phyloP scores from a whole-genome alignment of 1,140 invertebrate genomes.

The Streblospio benedicti region DNA sequence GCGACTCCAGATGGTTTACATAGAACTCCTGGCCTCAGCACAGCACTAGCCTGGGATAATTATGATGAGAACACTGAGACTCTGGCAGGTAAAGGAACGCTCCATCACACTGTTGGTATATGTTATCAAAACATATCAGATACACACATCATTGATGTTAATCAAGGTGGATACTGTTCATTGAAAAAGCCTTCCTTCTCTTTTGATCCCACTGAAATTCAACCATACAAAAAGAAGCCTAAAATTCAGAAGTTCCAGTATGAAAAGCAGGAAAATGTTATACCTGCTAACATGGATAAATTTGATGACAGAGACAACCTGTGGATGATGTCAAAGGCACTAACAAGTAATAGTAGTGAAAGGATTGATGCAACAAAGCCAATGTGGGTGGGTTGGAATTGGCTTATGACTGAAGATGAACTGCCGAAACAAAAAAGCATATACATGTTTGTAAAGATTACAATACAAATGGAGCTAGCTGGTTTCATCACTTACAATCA shows the following conservation, averaged over 20 bases:
- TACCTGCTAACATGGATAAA: no score
- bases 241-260: no score
- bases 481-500: no score
- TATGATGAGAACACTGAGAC: slow-evolving; percentile 9
- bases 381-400: neutral
- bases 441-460: no score
- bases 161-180: no score
- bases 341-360: neutral
- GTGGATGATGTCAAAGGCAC: neutral
- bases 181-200: no score
- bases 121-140: neutral
- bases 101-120: slow-evolving; percentile 7
- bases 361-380: neutral
- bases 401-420: neutral
- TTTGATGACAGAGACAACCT: neutral
- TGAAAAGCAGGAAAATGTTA: no score
- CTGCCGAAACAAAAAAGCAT: neutral
- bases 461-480: no score
- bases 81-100: neutral
- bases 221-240: no score
- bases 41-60: neutral
- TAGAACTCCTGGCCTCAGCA: neutral
- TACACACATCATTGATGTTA: no score
- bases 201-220: no score
- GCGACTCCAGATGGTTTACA: neutral